Percentiles rank a stretch among this genome's conserved stretches.
These are phyloP conservation scores for Cotesia typhae DNA, from an alignment of 1,140 invertebrate genomes.

Conservation along the genomic window DNA sequence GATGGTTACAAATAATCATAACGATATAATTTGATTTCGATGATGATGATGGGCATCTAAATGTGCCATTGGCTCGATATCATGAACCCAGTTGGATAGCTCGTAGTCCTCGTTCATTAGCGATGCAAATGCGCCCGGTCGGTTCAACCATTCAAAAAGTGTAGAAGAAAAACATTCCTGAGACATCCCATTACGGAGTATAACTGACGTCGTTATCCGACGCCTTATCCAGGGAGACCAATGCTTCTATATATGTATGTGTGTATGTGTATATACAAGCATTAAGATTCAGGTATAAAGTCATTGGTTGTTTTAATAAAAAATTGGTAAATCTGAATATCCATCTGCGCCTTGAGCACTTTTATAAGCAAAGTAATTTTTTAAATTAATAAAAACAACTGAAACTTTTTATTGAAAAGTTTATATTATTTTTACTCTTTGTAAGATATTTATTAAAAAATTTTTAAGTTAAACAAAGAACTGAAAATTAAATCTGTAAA, in stretches of 20 bases:
- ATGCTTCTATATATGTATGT: constrained; percentile 6
- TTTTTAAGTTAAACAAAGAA: no score
- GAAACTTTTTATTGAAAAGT: no score
- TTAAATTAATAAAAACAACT: no score
- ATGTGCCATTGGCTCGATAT: constrained; percentile 28
- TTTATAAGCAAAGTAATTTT: no score
- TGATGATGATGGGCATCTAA: constrained; percentile 32
- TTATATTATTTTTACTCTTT: no score
- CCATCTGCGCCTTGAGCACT: no score
- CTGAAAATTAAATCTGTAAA: no score
- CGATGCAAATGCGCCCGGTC: constrained; percentile 42
- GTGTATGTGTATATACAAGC: not conserved
- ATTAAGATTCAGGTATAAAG: no score
- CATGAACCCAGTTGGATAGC: constrained; percentile 23
- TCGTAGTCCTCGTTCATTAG: constrained; percentile 41
- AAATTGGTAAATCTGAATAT: no score
- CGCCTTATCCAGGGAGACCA: constrained; percentile 37
- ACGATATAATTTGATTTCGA: constrained; percentile 40
- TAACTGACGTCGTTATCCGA: constrained; percentile 44
- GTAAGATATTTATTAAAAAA: no score
- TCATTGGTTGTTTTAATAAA: no score
- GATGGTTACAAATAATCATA: constrained; percentile 1
- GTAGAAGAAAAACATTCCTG: constrained; percentile 33
- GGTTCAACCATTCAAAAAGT: constrained; percentile 41
- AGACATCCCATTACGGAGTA: constrained; percentile 41